phyloP scores from a whole-genome alignment of 2,797 vertebrate genomes.

The Myotis planiceps region DNA sequence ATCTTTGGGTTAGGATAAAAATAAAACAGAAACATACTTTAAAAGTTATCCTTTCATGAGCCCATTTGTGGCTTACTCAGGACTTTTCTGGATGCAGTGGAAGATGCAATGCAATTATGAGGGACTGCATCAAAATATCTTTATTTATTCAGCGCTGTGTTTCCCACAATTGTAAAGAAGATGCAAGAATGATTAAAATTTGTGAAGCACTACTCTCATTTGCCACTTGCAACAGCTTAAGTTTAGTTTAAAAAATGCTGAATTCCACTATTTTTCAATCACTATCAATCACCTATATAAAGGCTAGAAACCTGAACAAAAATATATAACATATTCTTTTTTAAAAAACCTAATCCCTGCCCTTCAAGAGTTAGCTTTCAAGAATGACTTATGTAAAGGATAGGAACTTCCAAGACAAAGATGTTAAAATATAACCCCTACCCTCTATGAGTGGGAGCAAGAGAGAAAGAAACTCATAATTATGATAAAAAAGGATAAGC shows the following conservation, averaged over 20 bases:
- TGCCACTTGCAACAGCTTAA: background rate
- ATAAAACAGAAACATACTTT: background rate
- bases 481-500: background rate
- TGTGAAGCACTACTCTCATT: background rate
- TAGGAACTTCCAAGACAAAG: background rate
- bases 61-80: background rate
- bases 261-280: background rate
- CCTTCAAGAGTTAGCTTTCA: background rate
- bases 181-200: background rate
- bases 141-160: background rate
- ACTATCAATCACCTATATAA: background rate
- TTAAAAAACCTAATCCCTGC: background rate
- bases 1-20: background rate
- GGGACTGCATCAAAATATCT: background rate
- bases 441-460: background rate
- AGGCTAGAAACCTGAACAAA: background rate
- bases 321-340: background rate
- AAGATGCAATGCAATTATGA: background rate
- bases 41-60: background rate
- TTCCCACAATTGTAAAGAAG: background rate
- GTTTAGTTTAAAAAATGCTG: background rate
- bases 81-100: background rate
- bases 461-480: background rate
- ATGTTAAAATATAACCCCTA: constrained; percentile 3
- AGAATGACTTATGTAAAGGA: background rate